Conservation (phyloP, 1,140 invertebrate species). For the Conus ventricosus region DNA sequence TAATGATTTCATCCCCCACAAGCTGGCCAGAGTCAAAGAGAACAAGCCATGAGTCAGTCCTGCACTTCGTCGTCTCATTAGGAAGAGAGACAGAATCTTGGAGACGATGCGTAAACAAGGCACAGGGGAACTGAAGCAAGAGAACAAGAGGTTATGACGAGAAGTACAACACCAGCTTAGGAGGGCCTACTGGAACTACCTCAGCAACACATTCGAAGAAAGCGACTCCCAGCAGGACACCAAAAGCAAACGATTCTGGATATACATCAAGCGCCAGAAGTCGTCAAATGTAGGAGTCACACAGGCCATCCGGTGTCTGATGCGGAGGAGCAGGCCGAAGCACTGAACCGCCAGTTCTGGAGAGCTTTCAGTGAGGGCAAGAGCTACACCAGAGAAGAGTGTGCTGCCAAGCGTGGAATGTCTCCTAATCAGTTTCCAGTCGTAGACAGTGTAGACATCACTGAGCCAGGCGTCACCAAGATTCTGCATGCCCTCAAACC, state of each 20-base stretch:
- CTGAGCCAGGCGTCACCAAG: too few species aligned
- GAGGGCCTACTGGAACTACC: neutral
- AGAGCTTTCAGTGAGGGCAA: too few species aligned
- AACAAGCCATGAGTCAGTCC: neutral
- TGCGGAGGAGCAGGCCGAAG: neutral
- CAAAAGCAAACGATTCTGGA: conserved; percentile 1
- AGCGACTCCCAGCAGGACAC: neutral
- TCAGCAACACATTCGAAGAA: neutral
- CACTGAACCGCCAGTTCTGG: conserved; percentile 5
- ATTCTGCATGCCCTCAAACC: conserved; percentile 31
- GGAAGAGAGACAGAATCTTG: neutral
- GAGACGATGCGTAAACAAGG: neutral
- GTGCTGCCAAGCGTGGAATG: neutral
- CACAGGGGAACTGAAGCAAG: neutral
- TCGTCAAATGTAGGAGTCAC: neutral
- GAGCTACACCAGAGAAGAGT: too few species aligned
- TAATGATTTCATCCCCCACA: too few species aligned
- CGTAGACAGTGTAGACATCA: conserved; percentile 15
- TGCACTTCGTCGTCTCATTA: neutral
- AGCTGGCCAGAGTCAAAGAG: too few species aligned
- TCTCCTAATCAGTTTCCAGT: neutral
- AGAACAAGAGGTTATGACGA: neutral
- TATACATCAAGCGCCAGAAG: neutral
- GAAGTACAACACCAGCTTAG: neutral
- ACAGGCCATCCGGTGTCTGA: too few species aligned